Conservation (phyloP, 2,888 invertebrate genomes). For the Phyto melanocephala region DNA sequence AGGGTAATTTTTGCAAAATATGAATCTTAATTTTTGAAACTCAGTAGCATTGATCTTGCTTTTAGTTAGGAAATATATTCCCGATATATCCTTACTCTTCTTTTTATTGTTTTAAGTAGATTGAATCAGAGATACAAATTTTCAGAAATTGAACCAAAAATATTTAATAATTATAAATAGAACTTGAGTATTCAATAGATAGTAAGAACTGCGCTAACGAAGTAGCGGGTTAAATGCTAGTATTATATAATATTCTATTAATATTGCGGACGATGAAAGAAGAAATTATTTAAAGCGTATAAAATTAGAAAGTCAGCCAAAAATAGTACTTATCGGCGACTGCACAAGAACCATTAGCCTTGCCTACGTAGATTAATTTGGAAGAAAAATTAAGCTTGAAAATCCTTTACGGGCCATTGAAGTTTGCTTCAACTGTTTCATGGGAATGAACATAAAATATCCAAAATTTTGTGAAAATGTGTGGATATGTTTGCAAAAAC, state of each 20-base stretch:
- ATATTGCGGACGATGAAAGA: background rate
- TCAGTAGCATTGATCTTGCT: too few relatives aligned
- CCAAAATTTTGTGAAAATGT: background rate
- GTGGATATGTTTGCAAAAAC: slow-evolving; percentile 22
- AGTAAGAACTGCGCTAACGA: too few relatives aligned
- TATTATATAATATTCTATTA: background rate
- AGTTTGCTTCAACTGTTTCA: slow-evolving; percentile 31
- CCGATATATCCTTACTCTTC: too few relatives aligned
- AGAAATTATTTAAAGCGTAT: background rate
- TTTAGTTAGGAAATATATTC: too few relatives aligned
- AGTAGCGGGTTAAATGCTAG: too few relatives aligned
- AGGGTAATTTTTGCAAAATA: too few relatives aligned
- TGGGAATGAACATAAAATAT: slow-evolving; percentile 32
- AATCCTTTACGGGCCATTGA: slow-evolving; percentile 36
- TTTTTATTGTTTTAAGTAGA: too few relatives aligned
- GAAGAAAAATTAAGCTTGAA: background rate
- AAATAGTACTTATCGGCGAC: slow-evolving; percentile 17
- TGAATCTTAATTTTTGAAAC: too few relatives aligned
- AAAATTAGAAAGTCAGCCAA: slow-evolving; percentile 13
- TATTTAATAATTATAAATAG: too few relatives aligned
- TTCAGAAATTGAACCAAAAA: too few relatives aligned
- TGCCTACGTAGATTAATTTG: slow-evolving; percentile 21
- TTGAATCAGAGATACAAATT: too few relatives aligned
- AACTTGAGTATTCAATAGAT: too few relatives aligned
- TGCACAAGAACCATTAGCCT: background rate